Percentiles rank a stretch among this genome's conserved stretches.
phyloP scores from a whole-genome alignment of 2,888 invertebrate species.

The Acanthococcus lagerstroemiae region DNA sequence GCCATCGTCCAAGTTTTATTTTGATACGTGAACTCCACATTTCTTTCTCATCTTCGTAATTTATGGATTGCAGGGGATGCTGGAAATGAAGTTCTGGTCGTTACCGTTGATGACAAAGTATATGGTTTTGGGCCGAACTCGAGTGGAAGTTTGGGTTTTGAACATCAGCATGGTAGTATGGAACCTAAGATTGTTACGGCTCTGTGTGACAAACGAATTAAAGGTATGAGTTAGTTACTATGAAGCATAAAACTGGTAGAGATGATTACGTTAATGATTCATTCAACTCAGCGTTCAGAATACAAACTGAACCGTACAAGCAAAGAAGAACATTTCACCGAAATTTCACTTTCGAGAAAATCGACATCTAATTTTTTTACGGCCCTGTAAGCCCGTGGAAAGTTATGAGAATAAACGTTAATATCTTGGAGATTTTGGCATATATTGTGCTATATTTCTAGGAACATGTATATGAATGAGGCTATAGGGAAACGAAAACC shows the following conservation, averaged over 20 bases:
- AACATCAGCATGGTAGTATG: constrained; percentile 46
- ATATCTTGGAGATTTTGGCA: too few relatives aligned
- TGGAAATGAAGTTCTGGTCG: constrained; percentile 51
- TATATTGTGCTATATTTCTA: too few relatives aligned
- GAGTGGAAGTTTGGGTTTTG: constrained; percentile 49
- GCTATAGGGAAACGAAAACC: too few relatives aligned
- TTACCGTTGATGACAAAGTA: constrained; percentile 49
- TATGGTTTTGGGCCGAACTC: constrained; percentile 50
- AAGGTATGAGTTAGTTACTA: constrained; percentile 39
- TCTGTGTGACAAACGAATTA: constrained; percentile 46
- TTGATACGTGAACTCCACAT: too few relatives aligned
- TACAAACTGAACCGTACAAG: too few relatives aligned
- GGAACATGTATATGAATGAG: too few relatives aligned
- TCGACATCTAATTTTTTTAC: too few relatives aligned
- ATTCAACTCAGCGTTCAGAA: not conserved
- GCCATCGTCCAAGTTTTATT: too few relatives aligned
- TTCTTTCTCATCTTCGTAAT: not conserved
- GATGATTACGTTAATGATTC: not conserved
- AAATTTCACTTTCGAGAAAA: too few relatives aligned
- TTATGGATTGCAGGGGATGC: constrained; percentile 42
- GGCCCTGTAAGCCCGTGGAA: too few relatives aligned
- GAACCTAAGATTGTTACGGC: constrained; percentile 46
- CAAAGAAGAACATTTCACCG: too few relatives aligned
- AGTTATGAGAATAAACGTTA: too few relatives aligned
- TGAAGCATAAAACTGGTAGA: not conserved